Conservation (phyloP, 1,140 invertebrate species). For the Drosophila albomicans region DNA sequence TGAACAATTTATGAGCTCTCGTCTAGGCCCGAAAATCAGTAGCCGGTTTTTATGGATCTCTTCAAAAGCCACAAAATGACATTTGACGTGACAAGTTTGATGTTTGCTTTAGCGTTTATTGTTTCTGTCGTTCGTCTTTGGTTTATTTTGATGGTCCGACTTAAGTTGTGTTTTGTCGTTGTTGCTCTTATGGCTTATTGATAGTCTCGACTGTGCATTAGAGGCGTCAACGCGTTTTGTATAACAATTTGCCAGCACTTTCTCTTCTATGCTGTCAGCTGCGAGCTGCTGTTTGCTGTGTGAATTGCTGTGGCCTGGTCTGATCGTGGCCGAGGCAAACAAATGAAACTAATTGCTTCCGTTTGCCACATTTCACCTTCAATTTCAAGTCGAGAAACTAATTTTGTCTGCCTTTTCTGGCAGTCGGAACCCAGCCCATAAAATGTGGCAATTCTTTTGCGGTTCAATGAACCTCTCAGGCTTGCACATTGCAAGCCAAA, state of each 20-base stretch:
- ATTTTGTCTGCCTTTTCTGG: constrained; percentile 59
- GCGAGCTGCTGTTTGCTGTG: too few relatives aligned
- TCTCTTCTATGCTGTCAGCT: constrained; percentile 42
- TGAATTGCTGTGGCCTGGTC: neutral
- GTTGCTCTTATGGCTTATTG: constrained; percentile 45
- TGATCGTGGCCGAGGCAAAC: constrained; percentile 19
- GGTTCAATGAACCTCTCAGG: constrained; percentile 46
- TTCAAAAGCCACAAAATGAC: neutral
- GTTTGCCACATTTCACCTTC: constrained; percentile 73
- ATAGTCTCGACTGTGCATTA: constrained; percentile 10
- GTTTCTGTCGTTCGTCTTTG: constrained; percentile 12
- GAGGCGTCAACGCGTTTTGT: constrained; percentile 61
- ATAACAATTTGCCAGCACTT: constrained; percentile 71
- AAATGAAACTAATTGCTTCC: constrained; percentile 80
- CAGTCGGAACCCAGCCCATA: constrained; percentile 7
- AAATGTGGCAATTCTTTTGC: constrained; percentile 66
- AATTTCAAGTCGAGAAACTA: constrained; percentile 42
- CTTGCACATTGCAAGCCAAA: constrained; percentile 41
- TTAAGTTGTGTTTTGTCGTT: constrained; percentile 16
- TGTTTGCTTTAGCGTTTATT: constrained; percentile 22
- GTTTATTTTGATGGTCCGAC: constrained; percentile 13
- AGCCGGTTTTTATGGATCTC: constrained; percentile 12
- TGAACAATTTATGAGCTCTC: constrained; percentile 28
- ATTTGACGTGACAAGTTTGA: constrained; percentile 54
- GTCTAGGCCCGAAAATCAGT: constrained; percentile 12